phyloP scores from a whole-genome alignment of 2,113 vertebrate species.

The Elgaria multicarinata region DNA sequence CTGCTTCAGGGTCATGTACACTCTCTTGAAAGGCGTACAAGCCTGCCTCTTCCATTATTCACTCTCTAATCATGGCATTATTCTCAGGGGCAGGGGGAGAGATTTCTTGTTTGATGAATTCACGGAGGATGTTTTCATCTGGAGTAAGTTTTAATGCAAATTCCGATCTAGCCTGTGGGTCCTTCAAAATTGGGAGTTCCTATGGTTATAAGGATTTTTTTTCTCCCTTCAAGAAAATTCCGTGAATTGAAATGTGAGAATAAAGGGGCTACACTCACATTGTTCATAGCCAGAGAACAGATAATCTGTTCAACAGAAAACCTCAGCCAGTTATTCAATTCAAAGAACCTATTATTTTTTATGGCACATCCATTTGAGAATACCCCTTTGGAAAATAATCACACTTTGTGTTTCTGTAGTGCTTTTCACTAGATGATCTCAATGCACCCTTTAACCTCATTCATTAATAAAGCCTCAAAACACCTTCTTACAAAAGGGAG shows the following conservation, averaged over 20 bases:
- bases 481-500: not conserved
- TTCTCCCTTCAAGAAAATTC: not conserved
- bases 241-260: slow-evolving; percentile 3
- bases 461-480: not conserved
- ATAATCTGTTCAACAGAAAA: slow-evolving; percentile 36
- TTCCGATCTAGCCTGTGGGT: slow-evolving; percentile 31
- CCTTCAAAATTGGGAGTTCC: slow-evolving; percentile 8
- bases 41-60: slow-evolving; percentile 28
- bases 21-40: slow-evolving; percentile 18
- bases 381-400: slow-evolving; percentile 3
- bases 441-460: not conserved
- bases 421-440: not conserved
- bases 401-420: slow-evolving; percentile 12
- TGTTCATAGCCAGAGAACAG: not conserved
- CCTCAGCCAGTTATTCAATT: slow-evolving; percentile 18
- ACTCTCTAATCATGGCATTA: slow-evolving; percentile 31
- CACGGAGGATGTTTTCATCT: slow-evolving; percentile 16
- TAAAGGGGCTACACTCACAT: not conserved
- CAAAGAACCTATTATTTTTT: slow-evolving; percentile 9
- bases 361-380: slow-evolving; percentile 13
- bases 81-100: not conserved
- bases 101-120: slow-evolving; percentile 22
- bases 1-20: slow-evolving; percentile 21
- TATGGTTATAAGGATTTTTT: not conserved
- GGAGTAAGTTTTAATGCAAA: slow-evolving; percentile 33